Base-by-base conservation (phyloP, 2,113 vertebrate genomes). In the Platysternon megacephalum region DNA sequence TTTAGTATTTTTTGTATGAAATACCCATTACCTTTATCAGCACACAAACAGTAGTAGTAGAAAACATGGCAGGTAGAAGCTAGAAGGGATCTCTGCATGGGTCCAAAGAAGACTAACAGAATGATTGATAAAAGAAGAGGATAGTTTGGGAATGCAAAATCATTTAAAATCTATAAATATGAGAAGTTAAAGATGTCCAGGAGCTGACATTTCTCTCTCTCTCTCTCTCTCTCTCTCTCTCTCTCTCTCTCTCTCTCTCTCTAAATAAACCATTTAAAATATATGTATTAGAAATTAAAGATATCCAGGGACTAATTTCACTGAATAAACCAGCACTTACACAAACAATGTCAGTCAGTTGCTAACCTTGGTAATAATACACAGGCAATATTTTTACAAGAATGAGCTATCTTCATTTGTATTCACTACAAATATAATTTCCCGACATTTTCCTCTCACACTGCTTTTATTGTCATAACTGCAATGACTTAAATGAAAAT, bases 281-380 rank as follows among this genome's bases (percentile, higher is more conserved):
- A 93, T 90, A 89, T 11, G 68, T 83, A 80, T 92, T 35, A 91
- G 85, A 89, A 93, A 79, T 74, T 65, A 44, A 94, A 93, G 79
- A 88, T 94, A 95, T 97, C 95, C 85, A 95, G 93, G 95, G 97
- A 92, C 52, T 91, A 87, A 93, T 97, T 85, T 92, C 84, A 91
- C 94, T 92, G 92, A 86, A 72, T 89, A 94, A 94, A 74, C 44
- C 65, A n/a, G 35, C 32, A n/a, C 35, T 68, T n/a, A 87, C 65
- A 93, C 84, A 29, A 53, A 32, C 49, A 35, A 48, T 10, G 6
- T 44, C 84, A 95, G 91, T 79, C 61, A 72, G 87, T 84, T 95
- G 90, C 87, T 86, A 93, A 74, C 79, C 86, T 65, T 74, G 53
- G 83, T 56, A 94, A 96, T 56, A 91, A 56, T 29, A 32, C 42